Conservation (phyloP, 2,888 invertebrate species). For the Heliconius erato region DNA sequence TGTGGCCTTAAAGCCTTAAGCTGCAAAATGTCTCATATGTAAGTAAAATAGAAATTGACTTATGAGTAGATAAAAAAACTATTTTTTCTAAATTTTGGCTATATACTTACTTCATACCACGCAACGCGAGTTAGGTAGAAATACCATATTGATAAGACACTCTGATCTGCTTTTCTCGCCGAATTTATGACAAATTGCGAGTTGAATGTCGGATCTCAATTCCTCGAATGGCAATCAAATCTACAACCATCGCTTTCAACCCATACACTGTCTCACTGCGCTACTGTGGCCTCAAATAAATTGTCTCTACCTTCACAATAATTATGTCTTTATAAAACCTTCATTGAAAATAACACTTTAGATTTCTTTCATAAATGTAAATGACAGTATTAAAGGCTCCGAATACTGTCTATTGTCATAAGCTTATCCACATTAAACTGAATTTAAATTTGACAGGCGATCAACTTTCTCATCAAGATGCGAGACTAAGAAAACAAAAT, state of each 20-base stretch:
- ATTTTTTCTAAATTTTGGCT: too few species aligned
- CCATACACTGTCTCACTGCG: background rate
- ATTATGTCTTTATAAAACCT: background rate
- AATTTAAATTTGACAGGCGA: slow-evolving; percentile 10
- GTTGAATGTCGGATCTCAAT: background rate
- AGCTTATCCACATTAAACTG: slow-evolving; percentile 8
- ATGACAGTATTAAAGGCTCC: slow-evolving; percentile 5
- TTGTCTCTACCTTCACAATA: background rate
- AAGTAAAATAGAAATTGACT: too few species aligned
- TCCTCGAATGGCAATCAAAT: background rate
- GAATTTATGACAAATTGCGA: background rate
- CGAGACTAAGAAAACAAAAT: slow-evolving; percentile 1
- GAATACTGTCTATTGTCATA: background rate
- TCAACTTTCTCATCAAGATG: slow-evolving; percentile 4
- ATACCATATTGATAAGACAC: too few species aligned
- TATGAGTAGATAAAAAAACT: too few species aligned
- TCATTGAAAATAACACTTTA: background rate
- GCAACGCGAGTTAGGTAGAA: too few species aligned
- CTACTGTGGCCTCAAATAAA: background rate
- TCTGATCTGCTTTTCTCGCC: too few species aligned
- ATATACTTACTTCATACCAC: too few species aligned
- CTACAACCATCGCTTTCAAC: background rate
- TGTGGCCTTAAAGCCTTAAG: too few species aligned
- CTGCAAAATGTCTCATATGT: too few species aligned
- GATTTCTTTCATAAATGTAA: background rate